Base-by-base conservation (phyloP, 2,888 invertebrate species). In the Brenthis ino region DNA sequence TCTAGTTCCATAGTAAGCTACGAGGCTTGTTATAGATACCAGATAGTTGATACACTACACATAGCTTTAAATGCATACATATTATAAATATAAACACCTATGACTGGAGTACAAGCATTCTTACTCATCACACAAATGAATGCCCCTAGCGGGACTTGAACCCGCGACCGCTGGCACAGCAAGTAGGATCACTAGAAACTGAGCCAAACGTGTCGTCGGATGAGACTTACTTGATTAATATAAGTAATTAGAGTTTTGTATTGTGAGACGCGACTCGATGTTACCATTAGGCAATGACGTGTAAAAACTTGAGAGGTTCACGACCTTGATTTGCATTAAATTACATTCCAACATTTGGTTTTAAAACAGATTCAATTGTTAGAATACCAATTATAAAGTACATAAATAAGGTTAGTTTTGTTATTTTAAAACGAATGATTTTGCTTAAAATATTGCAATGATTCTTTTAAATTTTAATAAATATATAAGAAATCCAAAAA, bases 321-420 rank as follows among this genome's bases (percentile, higher is more conserved):
- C 70, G 79, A 80, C 81, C 81, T 79, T 80, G 74, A 78, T 82
- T 82, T 77, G 77, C 78, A 80, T 81, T 67, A 69, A 66, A 67
- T 67, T 61, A 65, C 64, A 58, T 65, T 65, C 61, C 33, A 48
- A 51, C 55, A 51, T 57, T 28, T 28, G 4, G 3, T 28, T 57
- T 55, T 47, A 43, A 28, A 65, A 57, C 13, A 14, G 28, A 61
- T 47, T 16, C 47, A 20, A 67, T 67, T 58, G 56, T 53, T 56
- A 2, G 43, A 47, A 60, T 64, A 63, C 24, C 14, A 13, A 48
- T 57, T 63, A 37, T 20, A 33, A 16, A 20, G 12, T 63, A 48
- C 33, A 54, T 37, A 37, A 33, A 55, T 33, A 16, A 13, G 28
- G 37, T 24, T 53, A 48, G 54, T 55, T 11, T 12, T 48, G 2